phyloP scores from a whole-genome alignment of 2,113 vertebrate species.

The rabbit (Oryctolagus cuniculus) region mOryCun1.1 NC_091441.1:44526501-44527000 shows the following conservation, averaged over 20 bases:
- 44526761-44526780: slow-evolving; percentile 86
- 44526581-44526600: background rate
- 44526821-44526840: slow-evolving; percentile 92
- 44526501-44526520: background rate
- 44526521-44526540: background rate
- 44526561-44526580: background rate
- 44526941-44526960: slow-evolving; percentile 94
- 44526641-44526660: slow-evolving; percentile 46
- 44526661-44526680: slow-evolving; percentile 39
- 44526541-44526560: background rate
- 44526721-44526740: slow-evolving; percentile 75
- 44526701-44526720: slow-evolving; percentile 57
- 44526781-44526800: slow-evolving; percentile 90
- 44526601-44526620: slow-evolving; percentile 50
- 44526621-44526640: slow-evolving; percentile 61
- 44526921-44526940: slow-evolving; percentile 94
- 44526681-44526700: slow-evolving; percentile 59
- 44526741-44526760: slow-evolving; percentile 84
- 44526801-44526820: slow-evolving; percentile 88
- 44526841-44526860: slow-evolving; percentile 90
- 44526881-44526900: slow-evolving; percentile 94
- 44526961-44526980: slow-evolving; percentile 93
- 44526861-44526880: slow-evolving; percentile 92
- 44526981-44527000: slow-evolving; percentile 93
- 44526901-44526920: slow-evolving; percentile 94